A percentile compares a stretch with the other conserved stretches of the same genome.
These are phyloP conservation scores for Microchrysa polita DNA, from an alignment of 2,888 invertebrate genomes.

Conservation along the genomic window DNA sequence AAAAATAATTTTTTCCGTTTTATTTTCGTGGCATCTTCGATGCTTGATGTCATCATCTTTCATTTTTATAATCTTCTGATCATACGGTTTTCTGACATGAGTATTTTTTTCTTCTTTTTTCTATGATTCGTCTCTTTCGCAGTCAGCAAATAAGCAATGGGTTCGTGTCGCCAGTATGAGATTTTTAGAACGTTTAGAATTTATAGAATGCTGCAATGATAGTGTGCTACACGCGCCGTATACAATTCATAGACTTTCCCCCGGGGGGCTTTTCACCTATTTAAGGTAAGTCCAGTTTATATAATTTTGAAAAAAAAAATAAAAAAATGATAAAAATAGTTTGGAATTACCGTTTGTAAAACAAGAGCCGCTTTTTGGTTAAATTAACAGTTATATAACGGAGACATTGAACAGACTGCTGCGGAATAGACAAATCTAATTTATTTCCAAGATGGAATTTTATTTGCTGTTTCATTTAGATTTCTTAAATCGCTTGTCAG, in stretches of 20 bases:
- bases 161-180: slow-evolving; percentile 80
- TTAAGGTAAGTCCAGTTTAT: slow-evolving; percentile 40
- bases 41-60: not conserved
- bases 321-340: not conserved
- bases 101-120: slow-evolving; percentile 49
- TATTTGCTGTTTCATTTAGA: too few relatives aligned
- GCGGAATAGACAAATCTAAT: too few relatives aligned
- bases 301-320: not conserved
- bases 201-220: slow-evolving; percentile 34
- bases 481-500: too few relatives aligned
- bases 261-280: slow-evolving; percentile 35
- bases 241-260: not conserved
- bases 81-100: slow-evolving; percentile 37
- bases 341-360: slow-evolving; percentile 22
- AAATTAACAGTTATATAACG: too few relatives aligned
- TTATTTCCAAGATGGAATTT: too few relatives aligned
- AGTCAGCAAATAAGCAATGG: slow-evolving; percentile 79
- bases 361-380: too few relatives aligned
- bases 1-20: not conserved
- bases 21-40: not conserved
- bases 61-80: too few relatives aligned
- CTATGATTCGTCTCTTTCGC: slow-evolving; percentile 63
- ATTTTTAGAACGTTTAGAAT: slow-evolving; percentile 29
- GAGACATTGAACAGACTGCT: too few relatives aligned
- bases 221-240: too few relatives aligned